Conservation (phyloP, 1,140 invertebrate species). For the Cyrtorhinus lividipennis region DNA sequence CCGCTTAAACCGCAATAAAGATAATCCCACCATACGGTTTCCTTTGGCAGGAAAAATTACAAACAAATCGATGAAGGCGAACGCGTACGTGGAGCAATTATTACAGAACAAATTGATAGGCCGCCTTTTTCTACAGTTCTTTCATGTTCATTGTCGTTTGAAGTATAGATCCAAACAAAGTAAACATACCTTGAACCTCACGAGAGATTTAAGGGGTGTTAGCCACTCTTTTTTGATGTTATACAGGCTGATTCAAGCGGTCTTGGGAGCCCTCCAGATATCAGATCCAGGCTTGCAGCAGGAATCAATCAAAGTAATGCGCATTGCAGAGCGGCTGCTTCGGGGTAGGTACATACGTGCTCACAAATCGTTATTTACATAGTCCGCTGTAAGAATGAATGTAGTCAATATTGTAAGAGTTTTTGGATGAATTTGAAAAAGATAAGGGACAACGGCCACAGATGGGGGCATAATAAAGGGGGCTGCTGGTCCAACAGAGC, state of each 20-base stretch:
- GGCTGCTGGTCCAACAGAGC: too few species aligned
- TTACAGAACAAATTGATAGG: background rate
- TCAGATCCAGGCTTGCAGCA: slow-evolving; percentile 47
- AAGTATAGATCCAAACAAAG: too few species aligned
- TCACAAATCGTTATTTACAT: background rate
- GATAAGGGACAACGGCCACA: too few species aligned
- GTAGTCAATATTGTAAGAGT: too few species aligned
- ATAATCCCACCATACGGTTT: slow-evolving; percentile 36
- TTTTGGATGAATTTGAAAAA: too few species aligned
- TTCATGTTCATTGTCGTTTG: too few species aligned
- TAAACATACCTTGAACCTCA: too few species aligned
- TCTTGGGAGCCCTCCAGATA: slow-evolving; percentile 51
- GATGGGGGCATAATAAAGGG: too few species aligned
- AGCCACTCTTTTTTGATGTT: background rate
- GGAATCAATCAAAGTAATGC: slow-evolving; percentile 52
- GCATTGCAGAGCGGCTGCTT: slow-evolving; percentile 45
- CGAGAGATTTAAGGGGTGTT: too few species aligned
- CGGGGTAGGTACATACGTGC: slow-evolving; percentile 39
- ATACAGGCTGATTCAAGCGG: slow-evolving; percentile 54
- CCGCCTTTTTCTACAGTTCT: background rate
- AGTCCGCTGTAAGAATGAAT: too few species aligned
- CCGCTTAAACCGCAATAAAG: slow-evolving; percentile 40
- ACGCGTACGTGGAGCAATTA: slow-evolving; percentile 36
- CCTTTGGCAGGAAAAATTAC: slow-evolving; percentile 45
- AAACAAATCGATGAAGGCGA: slow-evolving; percentile 46